Evolutionary conservation across 2,113 vertebrate genomes (phyloP), one percentile per base, ranked within the genome.

Genomic region (Dipodomys ordii): DNA sequence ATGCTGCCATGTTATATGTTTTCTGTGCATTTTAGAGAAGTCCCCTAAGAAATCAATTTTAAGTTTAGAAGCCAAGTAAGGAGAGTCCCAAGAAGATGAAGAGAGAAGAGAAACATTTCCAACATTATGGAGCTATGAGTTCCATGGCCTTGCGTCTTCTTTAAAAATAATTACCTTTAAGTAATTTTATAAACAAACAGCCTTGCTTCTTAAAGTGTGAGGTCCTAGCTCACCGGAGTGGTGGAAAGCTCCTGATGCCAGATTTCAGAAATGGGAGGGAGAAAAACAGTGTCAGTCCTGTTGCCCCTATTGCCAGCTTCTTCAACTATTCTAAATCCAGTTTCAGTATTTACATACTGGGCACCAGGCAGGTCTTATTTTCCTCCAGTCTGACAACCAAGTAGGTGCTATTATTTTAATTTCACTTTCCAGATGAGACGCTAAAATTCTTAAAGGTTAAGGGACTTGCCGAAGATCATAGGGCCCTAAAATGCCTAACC

Each of bases 31-130:
- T 85, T 92, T 78, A 46, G 82, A 74, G 79, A 88, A 6, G 18
- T 57, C 67, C 22, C 74, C 60, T 53, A 35, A 10, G 57, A 62
- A 76, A 76, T 76, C 71, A 78, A 82, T 69, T 85, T 91, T 83
- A 78, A 94, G 80, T 65, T 92, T 60, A 32, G 46, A 94, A 86
- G 71, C 79, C n/a, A 79, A 90, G 60, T 82, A 74, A 71, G 71
- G 53, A 73, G 71, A 85, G 30, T 9, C 23, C 39, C n/a, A 76
- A 27, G 32, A 88, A 88, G 46, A 69, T 20, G 35, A 57, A 81
- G 74, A n/a, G 65, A 32, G 28, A 62, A 72, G 35, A 79, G 25
- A 39, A 60, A 53, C 44, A 62, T 65, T 88, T 76, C n/a, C 60
- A 82, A 19, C 12, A 32, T n/a, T 73, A 30, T 60, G 71, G 67